These are phyloP conservation scores for Hozukius guyotensis DNA, from an alignment of 2,797 vertebrate genomes.

Conservation along the genomic window DNA sequence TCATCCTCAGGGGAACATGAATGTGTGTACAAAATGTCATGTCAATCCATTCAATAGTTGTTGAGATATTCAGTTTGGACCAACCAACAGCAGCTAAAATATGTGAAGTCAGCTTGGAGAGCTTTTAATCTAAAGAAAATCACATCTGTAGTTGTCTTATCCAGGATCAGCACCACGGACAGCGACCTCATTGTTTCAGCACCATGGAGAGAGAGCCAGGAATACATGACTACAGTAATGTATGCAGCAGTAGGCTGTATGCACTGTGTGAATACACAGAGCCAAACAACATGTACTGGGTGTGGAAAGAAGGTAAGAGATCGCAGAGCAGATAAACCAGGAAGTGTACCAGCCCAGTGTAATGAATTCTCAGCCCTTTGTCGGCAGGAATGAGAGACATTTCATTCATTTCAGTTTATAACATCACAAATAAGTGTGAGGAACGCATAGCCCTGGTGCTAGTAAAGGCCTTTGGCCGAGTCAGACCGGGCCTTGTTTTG, in stretches of 20 bases:
- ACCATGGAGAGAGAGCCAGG: conserved; percentile 28
- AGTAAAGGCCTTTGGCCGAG: background rate
- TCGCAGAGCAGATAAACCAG: conserved; percentile 10
- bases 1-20: too few relatives aligned
- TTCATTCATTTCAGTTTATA: background rate
- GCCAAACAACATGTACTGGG: background rate
- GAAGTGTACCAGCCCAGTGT: background rate
- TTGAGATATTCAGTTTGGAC: too few relatives aligned
- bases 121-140: background rate
- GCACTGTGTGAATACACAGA: background rate
- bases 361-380: background rate
- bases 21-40: too few relatives aligned
- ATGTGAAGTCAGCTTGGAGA: background rate
- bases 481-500: conserved; percentile 41
- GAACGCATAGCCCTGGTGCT: background rate
- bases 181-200: conserved; percentile 53
- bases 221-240: background rate
- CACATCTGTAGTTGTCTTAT: background rate
- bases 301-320: background rate
- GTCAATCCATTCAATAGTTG: too few relatives aligned
- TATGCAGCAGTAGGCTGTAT: background rate
- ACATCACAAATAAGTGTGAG: background rate
- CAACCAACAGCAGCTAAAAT: too few relatives aligned
- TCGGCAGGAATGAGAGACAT: background rate
- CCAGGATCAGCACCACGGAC: conserved; percentile 69